Conservation (phyloP, 2,113 vertebrate genomes). For the Campylorhamphus procurvoides region DNA sequence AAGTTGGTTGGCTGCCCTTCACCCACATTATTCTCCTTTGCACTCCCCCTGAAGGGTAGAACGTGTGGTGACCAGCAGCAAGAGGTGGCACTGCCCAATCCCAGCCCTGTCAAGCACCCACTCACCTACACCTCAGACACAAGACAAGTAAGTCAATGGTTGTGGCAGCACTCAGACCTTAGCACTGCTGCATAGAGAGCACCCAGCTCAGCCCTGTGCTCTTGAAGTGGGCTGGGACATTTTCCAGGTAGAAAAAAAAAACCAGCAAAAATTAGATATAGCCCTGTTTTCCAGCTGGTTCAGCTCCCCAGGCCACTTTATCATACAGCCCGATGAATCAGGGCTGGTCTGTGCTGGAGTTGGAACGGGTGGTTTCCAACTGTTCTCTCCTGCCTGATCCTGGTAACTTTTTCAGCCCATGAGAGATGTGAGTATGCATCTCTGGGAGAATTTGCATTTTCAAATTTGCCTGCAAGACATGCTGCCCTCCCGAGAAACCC, state of each 20-base stretch:
- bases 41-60: not conserved
- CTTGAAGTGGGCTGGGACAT: not conserved
- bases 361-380: not conserved
- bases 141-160: not conserved
- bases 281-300: not conserved
- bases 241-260: constrained; percentile 6
- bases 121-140: not conserved
- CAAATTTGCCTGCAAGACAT: not conserved
- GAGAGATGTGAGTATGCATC: fast-evolving
- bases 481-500: not conserved
- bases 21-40: not conserved
- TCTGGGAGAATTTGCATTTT: not conserved
- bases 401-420: not conserved
- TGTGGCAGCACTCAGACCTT: not conserved
- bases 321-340: not conserved
- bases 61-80: not conserved
- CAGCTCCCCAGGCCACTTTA: not conserved
- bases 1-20: not conserved
- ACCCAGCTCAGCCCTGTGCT: not conserved
- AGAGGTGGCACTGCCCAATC: not conserved
- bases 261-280: not conserved
- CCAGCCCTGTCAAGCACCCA: not conserved
- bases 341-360: not conserved
- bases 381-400: not conserved
- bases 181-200: not conserved